phyloP scores from a whole-genome alignment of 2,888 invertebrate genomes.

The Ommatoiulus sabulosus region DNA sequence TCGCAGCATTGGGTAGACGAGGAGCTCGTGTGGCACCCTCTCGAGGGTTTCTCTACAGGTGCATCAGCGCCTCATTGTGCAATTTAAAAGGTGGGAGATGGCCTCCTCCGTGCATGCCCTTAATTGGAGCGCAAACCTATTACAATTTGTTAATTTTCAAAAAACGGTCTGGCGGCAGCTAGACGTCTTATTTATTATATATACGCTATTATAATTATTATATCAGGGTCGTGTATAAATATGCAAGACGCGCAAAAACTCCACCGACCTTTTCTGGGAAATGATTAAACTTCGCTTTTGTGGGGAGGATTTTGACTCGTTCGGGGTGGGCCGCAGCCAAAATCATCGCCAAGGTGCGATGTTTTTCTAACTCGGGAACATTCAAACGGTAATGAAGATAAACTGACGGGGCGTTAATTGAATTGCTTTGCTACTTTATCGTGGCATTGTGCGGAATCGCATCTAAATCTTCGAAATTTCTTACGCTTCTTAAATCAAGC shows the following conservation, averaged over 20 bases:
- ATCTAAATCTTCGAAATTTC: too few relatives aligned
- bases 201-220: not conserved
- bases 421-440: not conserved
- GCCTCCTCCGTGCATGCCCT: not conserved
- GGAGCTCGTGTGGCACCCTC: not conserved
- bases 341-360: not conserved
- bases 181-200: conserved; percentile 29
- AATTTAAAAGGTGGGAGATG: not conserved
- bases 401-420: not conserved
- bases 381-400: not conserved
- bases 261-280: conserved; percentile 13
- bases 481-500: too few relatives aligned
- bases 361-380: not conserved
- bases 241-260: conserved; percentile 3
- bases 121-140: conserved; percentile 5
- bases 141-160: conserved; percentile 24
- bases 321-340: not conserved
- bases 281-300: conserved; percentile 14
- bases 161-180: conserved; percentile 23
- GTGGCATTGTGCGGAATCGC: too few relatives aligned
- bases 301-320: not conserved
- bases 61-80: not conserved
- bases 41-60: not conserved
- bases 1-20: not conserved
- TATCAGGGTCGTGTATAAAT: not conserved